Evolutionary conservation across 2,888 invertebrate species (phyloP).

Genomic region (Troilus luridus): DNA sequence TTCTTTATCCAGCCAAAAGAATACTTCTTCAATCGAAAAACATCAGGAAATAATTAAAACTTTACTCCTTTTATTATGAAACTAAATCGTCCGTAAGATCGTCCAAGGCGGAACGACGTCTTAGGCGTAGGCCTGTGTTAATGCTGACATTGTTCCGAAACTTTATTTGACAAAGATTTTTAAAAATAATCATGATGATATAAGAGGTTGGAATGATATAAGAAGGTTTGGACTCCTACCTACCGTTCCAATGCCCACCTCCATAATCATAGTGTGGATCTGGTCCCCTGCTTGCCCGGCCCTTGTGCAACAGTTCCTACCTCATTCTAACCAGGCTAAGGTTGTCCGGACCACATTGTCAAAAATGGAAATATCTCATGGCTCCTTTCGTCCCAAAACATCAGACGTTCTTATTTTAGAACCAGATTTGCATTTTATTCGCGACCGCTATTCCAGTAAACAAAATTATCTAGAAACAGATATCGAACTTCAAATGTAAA

Average conservation of each 20-base stretch:
- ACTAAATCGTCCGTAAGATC: neutral
- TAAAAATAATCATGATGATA: no score
- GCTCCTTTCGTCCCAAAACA: neutral
- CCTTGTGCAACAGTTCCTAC: neutral
- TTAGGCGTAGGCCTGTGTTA: no score
- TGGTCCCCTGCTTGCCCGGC: neutral
- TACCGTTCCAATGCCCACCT: neutral
- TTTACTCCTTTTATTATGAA: neutral
- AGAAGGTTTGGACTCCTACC: no score
- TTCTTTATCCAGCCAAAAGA: neutral
- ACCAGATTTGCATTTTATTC: neutral
- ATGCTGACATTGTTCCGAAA: no score
- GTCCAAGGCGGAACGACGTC: no score
- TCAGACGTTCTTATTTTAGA: neutral
- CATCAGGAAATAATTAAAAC: constrained; percentile 26
- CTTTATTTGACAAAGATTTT: no score
- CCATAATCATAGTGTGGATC: neutral
- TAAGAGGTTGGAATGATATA: no score
- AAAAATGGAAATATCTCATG: constrained; percentile 1
- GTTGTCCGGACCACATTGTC: constrained; percentile 16
- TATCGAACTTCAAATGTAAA: neutral
- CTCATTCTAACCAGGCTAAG: neutral
- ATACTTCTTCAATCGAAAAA: neutral
- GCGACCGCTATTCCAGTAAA: neutral
- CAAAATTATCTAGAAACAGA: neutral